Base-by-base conservation (phyloP, 2,888 invertebrate species). In the Cephus pulcher region DNA sequence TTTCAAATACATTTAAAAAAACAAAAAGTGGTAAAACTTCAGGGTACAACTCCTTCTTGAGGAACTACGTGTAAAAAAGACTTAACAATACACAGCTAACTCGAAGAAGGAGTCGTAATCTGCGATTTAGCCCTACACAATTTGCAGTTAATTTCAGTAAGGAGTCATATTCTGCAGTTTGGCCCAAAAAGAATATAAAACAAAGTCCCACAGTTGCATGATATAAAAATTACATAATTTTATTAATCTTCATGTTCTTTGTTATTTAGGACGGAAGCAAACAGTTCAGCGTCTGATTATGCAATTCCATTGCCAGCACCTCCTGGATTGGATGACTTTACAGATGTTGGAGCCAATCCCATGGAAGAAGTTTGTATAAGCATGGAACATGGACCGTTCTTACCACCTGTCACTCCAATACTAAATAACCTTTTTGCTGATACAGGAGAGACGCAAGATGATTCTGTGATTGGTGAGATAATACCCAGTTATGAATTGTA, bases 361-460 rank as follows among this genome's bases (percentile, higher is more conserved):
- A 86, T 88, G 74, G 82, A 85, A 23, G 87, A 88, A 79, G 82
- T 84, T 69, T 85, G 85, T 35, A 84, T 85, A 76, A 89, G 88
- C 23, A 83, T 90, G 75, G 89, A 90, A 75, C 87, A 91, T 71
- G 91, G 91, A 68, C 89, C 91, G 34, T 91, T 91, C 82, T 85
- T 90, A 80, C 89, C 91, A n/a, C 85, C 91, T 35, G 88, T 86
- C 78, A 80, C 83, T 75, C 82, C 88, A 69, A 84, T 87, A 69
- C 81, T 91, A 34, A 91, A 91, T 76, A 90, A 90, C 83, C 85
- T 92, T 34, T 92, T 92, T 82, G 84, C 89, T 37, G 91, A 91
- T 74, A 85, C 88, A 76, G 87, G 87, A 77, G 90, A 91, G 82
- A 86, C 87, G 71, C 90, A 90, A 80, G 91, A 90, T 82, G 91